Evolutionary conservation across 2,797 vertebrate species (phyloP).

Genomic region (Coccyzus lansbergi): DNA sequence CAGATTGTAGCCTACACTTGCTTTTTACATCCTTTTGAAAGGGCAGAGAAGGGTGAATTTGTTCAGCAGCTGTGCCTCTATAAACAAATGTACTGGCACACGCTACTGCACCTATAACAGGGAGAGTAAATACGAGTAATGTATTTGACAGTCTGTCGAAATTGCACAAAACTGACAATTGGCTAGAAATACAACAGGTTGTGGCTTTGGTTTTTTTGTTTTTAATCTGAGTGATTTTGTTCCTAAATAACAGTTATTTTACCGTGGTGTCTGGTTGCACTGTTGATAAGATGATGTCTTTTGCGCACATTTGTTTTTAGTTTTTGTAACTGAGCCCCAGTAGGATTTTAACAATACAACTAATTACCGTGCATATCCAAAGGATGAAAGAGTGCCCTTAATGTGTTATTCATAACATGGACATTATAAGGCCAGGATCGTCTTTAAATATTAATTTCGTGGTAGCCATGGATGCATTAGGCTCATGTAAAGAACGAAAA

Average conservation of each 20-base stretch:
- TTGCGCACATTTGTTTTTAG: not conserved
- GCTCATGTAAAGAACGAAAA: slow-evolving; percentile 15
- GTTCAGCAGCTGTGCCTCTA: not conserved
- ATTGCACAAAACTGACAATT: not conserved
- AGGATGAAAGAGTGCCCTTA: slow-evolving; percentile 46
- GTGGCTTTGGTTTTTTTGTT: not conserved
- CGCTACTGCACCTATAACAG: not conserved
- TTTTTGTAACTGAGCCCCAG: not conserved
- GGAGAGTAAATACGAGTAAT: not conserved
- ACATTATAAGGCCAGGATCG: slow-evolving; percentile 16
- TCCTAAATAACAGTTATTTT: slow-evolving; percentile 6
- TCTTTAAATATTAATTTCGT: slow-evolving; percentile 64
- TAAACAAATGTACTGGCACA: not conserved
- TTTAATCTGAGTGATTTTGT: not conserved
- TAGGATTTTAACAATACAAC: slow-evolving; percentile 28
- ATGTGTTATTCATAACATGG: slow-evolving; percentile 68
- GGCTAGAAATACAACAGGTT: not conserved
- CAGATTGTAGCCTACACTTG: not conserved
- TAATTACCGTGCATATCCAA: slow-evolving; percentile 43
- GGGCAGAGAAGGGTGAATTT: not conserved
- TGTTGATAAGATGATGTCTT: slow-evolving; percentile 16
- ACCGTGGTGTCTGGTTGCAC: not conserved
- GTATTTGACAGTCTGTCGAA: not conserved
- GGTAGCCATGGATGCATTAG: slow-evolving; percentile 31
- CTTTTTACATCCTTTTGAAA: not conserved